phyloP scores from a whole-genome alignment of 2,797 vertebrate genomes.

The Lagothrix lagotricha region DNA sequence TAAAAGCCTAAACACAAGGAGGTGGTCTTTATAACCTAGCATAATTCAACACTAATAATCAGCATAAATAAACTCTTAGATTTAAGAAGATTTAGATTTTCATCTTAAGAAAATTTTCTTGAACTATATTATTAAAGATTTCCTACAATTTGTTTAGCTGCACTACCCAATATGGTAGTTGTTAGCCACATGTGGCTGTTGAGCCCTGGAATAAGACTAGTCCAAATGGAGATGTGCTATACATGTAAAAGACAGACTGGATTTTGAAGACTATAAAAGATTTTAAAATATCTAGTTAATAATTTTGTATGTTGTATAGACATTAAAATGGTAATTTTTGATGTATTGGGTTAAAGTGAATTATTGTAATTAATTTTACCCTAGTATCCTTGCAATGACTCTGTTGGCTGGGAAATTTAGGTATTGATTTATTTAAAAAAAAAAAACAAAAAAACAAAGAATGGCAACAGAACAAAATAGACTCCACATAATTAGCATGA shows the following conservation, averaged over 20 bases:
- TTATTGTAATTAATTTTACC: not conserved
- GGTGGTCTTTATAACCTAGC: not conserved
- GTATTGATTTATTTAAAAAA: not conserved
- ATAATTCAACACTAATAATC: not conserved
- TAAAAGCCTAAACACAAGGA: constrained; percentile 15
- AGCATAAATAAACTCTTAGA: not conserved
- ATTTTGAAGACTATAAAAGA: not conserved
- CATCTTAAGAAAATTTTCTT: not conserved
- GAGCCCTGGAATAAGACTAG: not conserved
- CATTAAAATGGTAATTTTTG: not conserved
- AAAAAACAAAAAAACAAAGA: not conserved
- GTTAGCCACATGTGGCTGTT: not conserved
- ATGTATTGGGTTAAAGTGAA: not conserved
- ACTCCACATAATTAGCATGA: constrained; percentile 1
- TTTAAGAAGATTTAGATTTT: not conserved
- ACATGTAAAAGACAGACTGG: not conserved
- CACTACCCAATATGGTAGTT: not conserved
- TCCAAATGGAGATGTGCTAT: not conserved
- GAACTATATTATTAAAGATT: not conserved
- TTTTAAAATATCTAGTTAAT: not conserved
- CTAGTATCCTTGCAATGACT: not conserved
- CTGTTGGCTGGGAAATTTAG: constrained; percentile 5
- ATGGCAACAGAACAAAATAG: not conserved
- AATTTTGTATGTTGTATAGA: not conserved
- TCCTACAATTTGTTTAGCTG: not conserved